Base-by-base conservation (phyloP, 2,888 invertebrate genomes). In the Cataglyphis livida region DNA sequence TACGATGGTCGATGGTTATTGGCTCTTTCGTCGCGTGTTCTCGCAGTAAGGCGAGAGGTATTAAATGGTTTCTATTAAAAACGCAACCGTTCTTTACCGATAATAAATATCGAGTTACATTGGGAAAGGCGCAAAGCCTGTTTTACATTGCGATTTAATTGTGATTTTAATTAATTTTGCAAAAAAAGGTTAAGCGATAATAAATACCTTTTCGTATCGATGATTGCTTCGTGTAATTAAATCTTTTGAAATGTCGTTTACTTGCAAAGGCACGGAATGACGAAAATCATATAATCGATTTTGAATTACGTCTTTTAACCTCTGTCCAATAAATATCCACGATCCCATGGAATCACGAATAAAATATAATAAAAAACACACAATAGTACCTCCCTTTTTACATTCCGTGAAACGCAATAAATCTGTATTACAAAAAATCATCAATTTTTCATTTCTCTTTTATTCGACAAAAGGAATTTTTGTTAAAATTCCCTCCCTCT, bases 1-100 rank as follows among this genome's bases (percentile, higher is more conserved):
- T 75, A 75, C 65, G 68, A 76, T 66, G 54, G 66, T 57, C 68
- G 68, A 65, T 18, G 44, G 44, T 61, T 71, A 71, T 25, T 32
- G 59, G 71, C 35, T 44, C 70, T 78, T 57, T 44, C 65, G 51
- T 76, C 57, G 54, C 35, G 10, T 64, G 57, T 44, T 57, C 25
- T 1, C 25, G 64, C 41, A 65, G 57, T 44, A 71, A 32, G 41
- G 76, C 44, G 78, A 51, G 48, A 51, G 7, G 71, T 59, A 79
- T 79, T 79, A 73, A 79, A 79, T 61, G 68, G 12, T 79, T 79
- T 79, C 74, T 70, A 61, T 79, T 71, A 79, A 79, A 59, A 71
- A 44, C 59, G 25, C 59, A 59, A 78, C 70, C 9, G 32, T 68
- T 73, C 44, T 59, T 38, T 59, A 41, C 9, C 25, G 28, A 59